Conservation (phyloP, 2,888 invertebrate genomes). For the Dryococelus australis region DNA sequence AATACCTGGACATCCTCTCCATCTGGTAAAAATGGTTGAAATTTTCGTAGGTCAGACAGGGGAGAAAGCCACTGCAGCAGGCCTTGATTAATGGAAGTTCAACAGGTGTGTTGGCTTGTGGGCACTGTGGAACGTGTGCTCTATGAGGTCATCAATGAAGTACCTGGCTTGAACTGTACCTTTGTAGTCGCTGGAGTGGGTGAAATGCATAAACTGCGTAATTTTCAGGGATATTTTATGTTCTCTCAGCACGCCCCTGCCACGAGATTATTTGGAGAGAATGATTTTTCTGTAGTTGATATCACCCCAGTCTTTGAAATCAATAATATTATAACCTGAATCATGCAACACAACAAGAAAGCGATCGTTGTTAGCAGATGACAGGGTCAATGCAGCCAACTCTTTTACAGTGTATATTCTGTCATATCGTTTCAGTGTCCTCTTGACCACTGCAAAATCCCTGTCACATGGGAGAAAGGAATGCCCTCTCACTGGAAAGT, state of each 20-base stretch:
- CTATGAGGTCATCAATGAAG: background rate
- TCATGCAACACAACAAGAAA: background rate
- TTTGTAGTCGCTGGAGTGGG: constrained; percentile 11
- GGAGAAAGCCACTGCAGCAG: background rate
- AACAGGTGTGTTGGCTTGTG: background rate
- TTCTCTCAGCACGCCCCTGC: background rate
- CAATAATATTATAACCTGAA: background rate
- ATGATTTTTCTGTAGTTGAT: background rate
- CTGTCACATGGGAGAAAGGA: background rate
- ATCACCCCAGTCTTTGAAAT: background rate
- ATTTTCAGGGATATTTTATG: constrained; percentile 16
- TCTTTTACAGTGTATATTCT: constrained; percentile 2
- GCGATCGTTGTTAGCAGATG: background rate
- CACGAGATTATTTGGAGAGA: background rate
- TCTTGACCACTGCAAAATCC: constrained; percentile 10
- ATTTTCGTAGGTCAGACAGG: background rate
- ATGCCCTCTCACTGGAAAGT: constrained; percentile 4
- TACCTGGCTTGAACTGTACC: constrained; percentile 1
- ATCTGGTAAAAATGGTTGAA: constrained; percentile 5
- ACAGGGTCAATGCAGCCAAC: background rate
- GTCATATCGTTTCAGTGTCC: background rate
- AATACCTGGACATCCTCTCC: background rate
- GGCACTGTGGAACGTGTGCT: background rate
- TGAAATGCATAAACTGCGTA: background rate
- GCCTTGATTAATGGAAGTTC: too few species aligned